Evolutionary conservation across 1,140 invertebrate genomes (phyloP), one percentile per base, ranked within the genome.

Genomic region (Antheraea pernyi): DNA sequence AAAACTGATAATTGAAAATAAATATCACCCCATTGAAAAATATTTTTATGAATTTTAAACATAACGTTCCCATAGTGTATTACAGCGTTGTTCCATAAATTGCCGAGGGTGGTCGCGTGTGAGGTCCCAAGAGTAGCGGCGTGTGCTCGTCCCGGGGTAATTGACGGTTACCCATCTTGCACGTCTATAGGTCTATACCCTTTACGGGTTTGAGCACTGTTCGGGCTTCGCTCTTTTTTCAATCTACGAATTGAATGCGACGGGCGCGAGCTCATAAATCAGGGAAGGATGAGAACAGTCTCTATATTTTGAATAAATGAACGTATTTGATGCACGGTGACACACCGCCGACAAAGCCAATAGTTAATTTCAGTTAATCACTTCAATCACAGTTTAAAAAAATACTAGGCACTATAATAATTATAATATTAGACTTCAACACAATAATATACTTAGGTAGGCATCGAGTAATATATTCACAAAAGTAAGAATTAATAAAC

Each of bases 221-320:
- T 84, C 69, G 82, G 72, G 83, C 87, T 89, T 87, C 87, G 80
- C 80, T 70, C 68, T 74, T 53, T 63, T 37, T 18, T 11, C 73
- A 76, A 87, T 89, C 83, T 82, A 76, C 78, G 80, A 77, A 90
- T 82, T 79, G 81, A 79, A 85, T 85, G 82, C 81, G 85, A 90
- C 84, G 82, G 76, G 75, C 71, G 77, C 61, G 16, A 53, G 46
- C 1, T 53, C 0, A 53, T 53, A 53, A 53, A 53, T 53, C 46
- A 53, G 46, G 13, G 46, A 16, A 53, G 46, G 11, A 42, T 7
- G 39, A 42, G 39, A 9, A 11, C 11, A 42, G 1, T 11, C 11
- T 42, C 2, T 42, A 11, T 42, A 7, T 11, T 42, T 42, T 42
- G 39, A 42, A 42, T 42, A 9, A 42, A 42, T 30, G 39, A 42